Percentiles rank a stretch among this genome's conserved stretches.
phyloP scores from a whole-genome alignment of 2,113 vertebrate genomes.

The Channa argus region DNA sequence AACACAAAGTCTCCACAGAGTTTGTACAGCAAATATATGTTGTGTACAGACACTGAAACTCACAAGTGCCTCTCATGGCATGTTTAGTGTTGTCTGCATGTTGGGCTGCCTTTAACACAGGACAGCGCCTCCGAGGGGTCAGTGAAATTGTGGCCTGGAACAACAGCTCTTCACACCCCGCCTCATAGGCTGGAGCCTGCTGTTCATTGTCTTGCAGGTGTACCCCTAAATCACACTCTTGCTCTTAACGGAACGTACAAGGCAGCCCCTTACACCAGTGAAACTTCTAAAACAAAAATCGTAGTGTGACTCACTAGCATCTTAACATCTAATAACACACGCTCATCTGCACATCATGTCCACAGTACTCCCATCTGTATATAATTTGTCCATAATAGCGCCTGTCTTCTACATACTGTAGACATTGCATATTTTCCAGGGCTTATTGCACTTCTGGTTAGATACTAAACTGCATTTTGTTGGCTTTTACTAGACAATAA shows the following conservation, averaged over 20 bases:
- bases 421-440: too few relatives aligned
- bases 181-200: too few relatives aligned
- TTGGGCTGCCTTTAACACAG: conserved; percentile 1
- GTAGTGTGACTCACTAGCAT: not conserved
- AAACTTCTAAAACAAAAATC: not conserved
- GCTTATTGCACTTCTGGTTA: too few relatives aligned
- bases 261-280: too few relatives aligned
- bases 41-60: not conserved
- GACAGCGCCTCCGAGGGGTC: not conserved
- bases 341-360: not conserved
- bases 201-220: not conserved
- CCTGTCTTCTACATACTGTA: too few relatives aligned
- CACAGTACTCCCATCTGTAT: too few relatives aligned
- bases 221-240: not conserved
- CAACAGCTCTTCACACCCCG: too few relatives aligned
- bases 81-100: not conserved
- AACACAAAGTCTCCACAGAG: not conserved
- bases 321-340: not conserved
- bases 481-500: too few relatives aligned
- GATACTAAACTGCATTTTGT: too few relatives aligned
- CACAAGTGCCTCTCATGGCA: not conserved
- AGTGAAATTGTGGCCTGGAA: too few relatives aligned
- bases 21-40: not conserved
- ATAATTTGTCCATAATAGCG: too few relatives aligned
- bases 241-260: too few relatives aligned